Base-by-base conservation (phyloP, 2,113 vertebrate genomes). In the Hyla sarda region DNA sequence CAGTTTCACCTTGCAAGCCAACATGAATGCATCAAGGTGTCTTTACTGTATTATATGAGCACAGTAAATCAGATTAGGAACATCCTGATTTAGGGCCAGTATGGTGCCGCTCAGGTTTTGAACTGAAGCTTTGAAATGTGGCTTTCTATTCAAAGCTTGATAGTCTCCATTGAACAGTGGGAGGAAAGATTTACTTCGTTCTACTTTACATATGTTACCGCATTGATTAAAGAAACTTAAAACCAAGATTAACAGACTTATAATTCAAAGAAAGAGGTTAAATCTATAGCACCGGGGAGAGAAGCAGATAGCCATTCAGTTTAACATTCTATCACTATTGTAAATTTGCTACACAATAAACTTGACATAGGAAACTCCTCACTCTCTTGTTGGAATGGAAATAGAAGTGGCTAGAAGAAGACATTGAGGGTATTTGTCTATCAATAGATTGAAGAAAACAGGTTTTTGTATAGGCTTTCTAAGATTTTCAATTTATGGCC, bases 191-290 rank as follows among this genome's bases (percentile, higher is more conserved):
- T 87, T 82, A 87, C 78, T 82, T 56, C 32, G 25, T 23, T 28
- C 52, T 82, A 45, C 77, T 81, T 87, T 82, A 87, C 85, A 87
- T 87, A 82, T 87, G 85, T 87, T 82, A 62, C 85, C 37, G 81
- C 78, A 87, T 87, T 87, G 85, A 87, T 87, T 87, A 81, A 81
- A 73, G 78, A 87, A 87, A 87, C 77, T 74, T 87, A 74, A 87
- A 74, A 71, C 32, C 85, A 82, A 87, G 77, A 73, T 81, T 56
- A 81, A 82, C 79, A 71, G 85, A 60, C 77, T 82, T 81, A 87
- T 87, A 87, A 74, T 72, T 87, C 69, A 82, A 73, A 41, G 25
- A 50, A 74, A 50, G 60, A 82, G 85, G 77, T 58, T 73, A 87
- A 87, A 87, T 87, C 85, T 82, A 87, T 87, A 87, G 10, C 37